Percentiles rank a stretch among this genome's conserved stretches.
Conservation (phyloP, 2,113 vertebrate species). For the Limnothrissa miodon region DNA sequence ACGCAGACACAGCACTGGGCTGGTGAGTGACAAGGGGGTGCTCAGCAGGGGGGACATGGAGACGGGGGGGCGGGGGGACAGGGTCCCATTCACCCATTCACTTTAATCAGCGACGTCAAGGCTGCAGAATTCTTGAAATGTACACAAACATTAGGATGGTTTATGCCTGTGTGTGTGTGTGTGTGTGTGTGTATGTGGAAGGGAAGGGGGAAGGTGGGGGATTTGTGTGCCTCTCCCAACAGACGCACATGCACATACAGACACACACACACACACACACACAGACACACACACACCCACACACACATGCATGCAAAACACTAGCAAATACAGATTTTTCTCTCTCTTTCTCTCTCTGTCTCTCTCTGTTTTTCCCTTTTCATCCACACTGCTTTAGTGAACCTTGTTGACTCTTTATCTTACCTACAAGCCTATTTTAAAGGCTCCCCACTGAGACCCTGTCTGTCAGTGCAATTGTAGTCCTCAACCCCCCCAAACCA, state of each 20-base stretch:
- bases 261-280: background rate
- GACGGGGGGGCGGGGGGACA: background rate
- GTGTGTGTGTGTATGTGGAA: background rate
- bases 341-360: background rate
- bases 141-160: background rate
- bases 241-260: background rate
- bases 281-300: background rate
- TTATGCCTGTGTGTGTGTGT: background rate
- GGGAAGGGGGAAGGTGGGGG: no score
- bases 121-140: background rate
- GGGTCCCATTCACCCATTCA: background rate
- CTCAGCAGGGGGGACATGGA: background rate
- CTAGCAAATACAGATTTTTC: background rate
- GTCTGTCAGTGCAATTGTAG: background rate
- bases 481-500: background rate
- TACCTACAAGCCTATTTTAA: background rate
- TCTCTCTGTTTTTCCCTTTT: background rate
- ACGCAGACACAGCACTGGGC: background rate
- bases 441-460: background rate
- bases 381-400: constrained; percentile 16
- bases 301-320: background rate
- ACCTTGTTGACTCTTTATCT: background rate
- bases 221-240: background rate
- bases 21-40: background rate
- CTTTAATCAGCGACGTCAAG: background rate